A percentile compares a stretch with the other conserved stretches of the same genome.
Evolutionary conservation across 1,140 invertebrate species (phyloP).

Genomic region (Penaeus vannamei): DNA sequence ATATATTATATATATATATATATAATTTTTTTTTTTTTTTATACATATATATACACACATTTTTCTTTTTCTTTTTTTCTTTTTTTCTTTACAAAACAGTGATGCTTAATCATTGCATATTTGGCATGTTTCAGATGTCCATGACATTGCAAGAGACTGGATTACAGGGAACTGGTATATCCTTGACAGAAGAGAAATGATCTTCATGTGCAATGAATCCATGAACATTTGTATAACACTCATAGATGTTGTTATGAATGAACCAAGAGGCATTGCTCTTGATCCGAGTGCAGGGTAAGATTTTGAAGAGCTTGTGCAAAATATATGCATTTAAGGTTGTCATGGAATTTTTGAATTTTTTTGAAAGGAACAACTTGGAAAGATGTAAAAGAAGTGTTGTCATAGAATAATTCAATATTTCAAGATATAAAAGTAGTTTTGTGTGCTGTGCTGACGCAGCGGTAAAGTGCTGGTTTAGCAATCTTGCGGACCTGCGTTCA

Average conservation of each 20-base stretch:
- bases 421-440: no score
- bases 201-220: conserved; percentile 80
- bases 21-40: conserved; percentile 39
- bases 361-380: no score
- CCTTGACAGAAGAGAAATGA: conserved; percentile 81
- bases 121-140: conserved; percentile 74
- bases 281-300: conserved; percentile 83
- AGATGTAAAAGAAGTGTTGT: no score
- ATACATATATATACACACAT: no score
- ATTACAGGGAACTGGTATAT: conserved; percentile 89
- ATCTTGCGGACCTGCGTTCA: no score
- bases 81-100: not conserved
- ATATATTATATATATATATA: not conserved
- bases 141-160: conserved; percentile 87
- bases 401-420: no score
- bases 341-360: no score
- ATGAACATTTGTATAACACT: conserved; percentile 80
- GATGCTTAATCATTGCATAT: not conserved
- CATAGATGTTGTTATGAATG: conserved; percentile 80
- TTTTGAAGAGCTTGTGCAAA: conserved; percentile 33
- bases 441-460: no score
- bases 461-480: no score
- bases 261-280: conserved; percentile 84
- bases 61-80: not conserved
- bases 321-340: not conserved